Evolutionary conservation across 2,888 invertebrate species (phyloP), one percentile per base, ranked within the genome.

Genomic region (Atethmia centrago): DNA sequence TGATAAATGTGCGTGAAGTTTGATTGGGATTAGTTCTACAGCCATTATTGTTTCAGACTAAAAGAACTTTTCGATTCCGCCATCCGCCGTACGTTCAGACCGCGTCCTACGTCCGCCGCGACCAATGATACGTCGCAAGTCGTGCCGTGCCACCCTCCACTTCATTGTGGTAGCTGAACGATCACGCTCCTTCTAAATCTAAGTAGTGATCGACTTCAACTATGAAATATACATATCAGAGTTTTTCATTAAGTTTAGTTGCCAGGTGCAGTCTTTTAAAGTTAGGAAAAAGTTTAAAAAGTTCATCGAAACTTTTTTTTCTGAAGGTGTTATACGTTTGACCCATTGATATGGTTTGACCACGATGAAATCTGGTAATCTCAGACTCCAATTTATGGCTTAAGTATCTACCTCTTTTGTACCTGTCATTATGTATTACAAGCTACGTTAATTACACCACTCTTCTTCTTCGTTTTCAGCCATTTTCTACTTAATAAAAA

Each of bases 151-250:
- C 91, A 90, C 92, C 91, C 93, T 92, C 90, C 84, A 93, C 94
- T 95, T 94, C 93, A 94, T 93, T 93, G 93, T 92, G 92, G 93
- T 93, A 93, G 94, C 94, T 92, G 90, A 93, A 93, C 90, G 89
- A 86, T 90, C 82, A 77, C 47, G 61, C 83, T 83, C 79, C 68
- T 65, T 75, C 81, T 80, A 81, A 79, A 14, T 66, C 79, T 25
- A 75, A 85, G 85, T 85, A 88, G 88, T 63, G 88, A 87, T 84
- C 78, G 79, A 88, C 85, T 88, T 82, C 64, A 76, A 73, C 71
- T 79, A 74, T 66, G 51, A 45, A 59, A 56, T 63, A 84, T 83
- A 58, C 42, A 51, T 49, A 67, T 77, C 83, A 80, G 72, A 65
- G 65, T 74, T 76, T 64, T 85, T 62, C 70, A 58, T 51, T 28